Conservation (phyloP, 2,888 invertebrate genomes). For the Amiota minor region DNA sequence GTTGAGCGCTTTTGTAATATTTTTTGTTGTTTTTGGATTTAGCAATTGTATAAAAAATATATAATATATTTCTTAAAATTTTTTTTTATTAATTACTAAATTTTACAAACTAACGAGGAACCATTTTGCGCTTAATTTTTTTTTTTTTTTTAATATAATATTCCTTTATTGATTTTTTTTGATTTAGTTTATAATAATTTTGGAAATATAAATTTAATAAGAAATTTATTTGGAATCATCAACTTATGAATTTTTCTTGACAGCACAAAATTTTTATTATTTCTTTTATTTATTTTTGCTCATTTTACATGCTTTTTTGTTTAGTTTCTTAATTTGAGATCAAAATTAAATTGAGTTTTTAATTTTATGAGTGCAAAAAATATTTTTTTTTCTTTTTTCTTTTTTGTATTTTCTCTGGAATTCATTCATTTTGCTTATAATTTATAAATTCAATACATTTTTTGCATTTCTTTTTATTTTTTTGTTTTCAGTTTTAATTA, state of each 20-base stretch:
- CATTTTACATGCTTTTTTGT: conserved; percentile 27
- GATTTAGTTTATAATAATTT: conserved; percentile 59
- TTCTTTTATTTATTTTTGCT: conserved; percentile 37
- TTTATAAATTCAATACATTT: conserved; percentile 68
- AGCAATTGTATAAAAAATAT: conserved; percentile 53
- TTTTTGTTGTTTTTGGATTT: conserved; percentile 36
- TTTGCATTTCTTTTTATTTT: conserved; percentile 42
- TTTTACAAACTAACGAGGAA: conserved; percentile 69
- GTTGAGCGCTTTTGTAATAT: conserved; percentile 38
- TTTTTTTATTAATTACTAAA: conserved; percentile 60
- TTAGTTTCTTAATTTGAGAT: conserved; percentile 57
- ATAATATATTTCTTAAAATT: conserved; percentile 33
- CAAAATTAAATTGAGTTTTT: conserved; percentile 62
- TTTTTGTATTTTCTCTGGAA: conserved; percentile 42
- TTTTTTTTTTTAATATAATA: conserved; percentile 38
- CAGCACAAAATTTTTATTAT: conserved; percentile 56
- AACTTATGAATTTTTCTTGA: conserved; percentile 41
- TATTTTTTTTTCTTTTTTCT: conserved; percentile 41
- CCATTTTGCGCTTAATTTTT: conserved; percentile 60
- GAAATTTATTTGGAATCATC: no score
- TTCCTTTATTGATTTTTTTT: conserved; percentile 49
- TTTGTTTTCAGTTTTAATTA: conserved; percentile 50
- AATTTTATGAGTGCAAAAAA: conserved; percentile 43
- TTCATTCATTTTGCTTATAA: conserved; percentile 52
- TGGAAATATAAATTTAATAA: conserved; percentile 38